Evolutionary conservation across 1,140 invertebrate species (phyloP).

Genomic region (Lepidotrigona ventralis): DNA sequence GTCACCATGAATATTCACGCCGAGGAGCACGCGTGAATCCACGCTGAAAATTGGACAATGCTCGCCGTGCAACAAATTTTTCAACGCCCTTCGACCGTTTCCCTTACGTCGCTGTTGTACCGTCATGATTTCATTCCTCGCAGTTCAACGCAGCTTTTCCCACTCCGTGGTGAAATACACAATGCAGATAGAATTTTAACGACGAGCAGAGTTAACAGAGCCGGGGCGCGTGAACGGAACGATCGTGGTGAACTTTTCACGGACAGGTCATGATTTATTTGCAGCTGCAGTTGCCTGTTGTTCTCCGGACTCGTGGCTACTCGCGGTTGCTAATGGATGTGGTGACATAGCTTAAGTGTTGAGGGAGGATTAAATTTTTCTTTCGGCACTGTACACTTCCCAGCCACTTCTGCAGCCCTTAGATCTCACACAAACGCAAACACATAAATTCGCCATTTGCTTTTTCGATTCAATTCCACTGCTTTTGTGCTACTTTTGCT

Average conservation of each 20-base stretch:
- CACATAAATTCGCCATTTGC: too few species aligned
- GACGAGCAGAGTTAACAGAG: not conserved
- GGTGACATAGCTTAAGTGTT: not conserved
- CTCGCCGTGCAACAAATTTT: not conserved
- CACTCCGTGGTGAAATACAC: not conserved
- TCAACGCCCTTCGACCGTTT: not conserved
- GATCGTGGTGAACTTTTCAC: not conserved
- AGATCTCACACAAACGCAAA: too few species aligned
- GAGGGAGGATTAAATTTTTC: not conserved
- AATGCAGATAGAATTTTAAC: not conserved
- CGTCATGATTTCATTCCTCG: not conserved
- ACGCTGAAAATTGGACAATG: not conserved
- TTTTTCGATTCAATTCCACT: too few species aligned
- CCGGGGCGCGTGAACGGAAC: not conserved
- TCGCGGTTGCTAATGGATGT: not conserved
- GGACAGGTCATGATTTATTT: conserved; percentile 2
- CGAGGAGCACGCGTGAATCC: conserved; percentile 26
- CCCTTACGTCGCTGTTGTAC: not conserved
- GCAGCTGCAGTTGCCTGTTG: not conserved
- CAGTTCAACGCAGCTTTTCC: not conserved
- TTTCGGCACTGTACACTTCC: too few species aligned
- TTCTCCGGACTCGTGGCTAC: not conserved
- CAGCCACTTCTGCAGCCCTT: too few species aligned
- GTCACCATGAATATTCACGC: conserved; percentile 33
- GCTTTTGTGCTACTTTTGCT: too few species aligned